Evolutionary conservation across 2,797 vertebrate genomes (phyloP), one percentile per base, ranked within the genome.

Genomic region (Falco rusticolus): DNA sequence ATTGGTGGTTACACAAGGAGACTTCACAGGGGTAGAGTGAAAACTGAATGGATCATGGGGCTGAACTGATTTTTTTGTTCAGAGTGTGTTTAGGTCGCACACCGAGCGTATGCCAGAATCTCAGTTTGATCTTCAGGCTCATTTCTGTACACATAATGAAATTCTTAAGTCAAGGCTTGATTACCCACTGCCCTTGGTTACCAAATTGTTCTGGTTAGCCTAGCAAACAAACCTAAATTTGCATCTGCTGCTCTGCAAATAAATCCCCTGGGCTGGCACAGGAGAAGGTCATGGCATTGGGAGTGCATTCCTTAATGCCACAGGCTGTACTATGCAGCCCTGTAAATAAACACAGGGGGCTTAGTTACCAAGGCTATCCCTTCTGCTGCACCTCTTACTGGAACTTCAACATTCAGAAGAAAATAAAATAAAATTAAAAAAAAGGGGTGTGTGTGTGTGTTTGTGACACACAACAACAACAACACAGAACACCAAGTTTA

Each of bases 281-380:
- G 45, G 77, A 94, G 87, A 96, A 94, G 92, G 93, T 89, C 90
- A 89, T 84, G 89, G 86, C 83, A 94, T 60, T 91, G 79, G 81
- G 48, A 96, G 68, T 74, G 57, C 45, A 94, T 77, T 74, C 75
- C 26, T 80, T 93, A 93, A 83, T 94, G 80, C 88, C 84, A 77
- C 26, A 21, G 61, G 69, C 80, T 90, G 78, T 75, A 51, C 54
- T 78, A 3, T 25, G 28, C n/a, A 69, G 43, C 25, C 57, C 41
- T 63, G 76, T 81, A 94, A 93, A 88, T 78, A 97, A 95, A 91
- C 57, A 78, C 57, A 54, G 31, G 9, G 34, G 65, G 26, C 47
- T 91, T 94, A 50, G 66, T 64, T 91, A 94, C 47, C 51, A 84
- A 91, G 51, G 31, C 70, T 89, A 19, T 83, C 17, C 14, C 17